Percentiles rank a stretch among this genome's conserved stretches.
These are phyloP conservation scores for Epinotia demarniana DNA, from an alignment of 2,888 invertebrate species.

Conservation along the genomic window DNA sequence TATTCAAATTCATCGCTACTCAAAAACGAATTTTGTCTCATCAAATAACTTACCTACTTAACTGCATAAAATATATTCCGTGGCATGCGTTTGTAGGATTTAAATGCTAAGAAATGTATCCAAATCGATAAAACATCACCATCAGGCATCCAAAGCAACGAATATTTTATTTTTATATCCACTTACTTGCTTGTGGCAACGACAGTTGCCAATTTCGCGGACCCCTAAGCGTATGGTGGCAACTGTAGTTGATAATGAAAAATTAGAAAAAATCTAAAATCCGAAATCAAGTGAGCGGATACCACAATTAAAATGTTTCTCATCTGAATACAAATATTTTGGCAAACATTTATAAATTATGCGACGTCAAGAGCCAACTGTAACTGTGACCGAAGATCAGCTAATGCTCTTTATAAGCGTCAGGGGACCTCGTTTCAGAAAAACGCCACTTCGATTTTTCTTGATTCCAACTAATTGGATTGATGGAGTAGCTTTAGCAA, in stretches of 20 bases:
- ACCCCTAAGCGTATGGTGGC: too few species aligned
- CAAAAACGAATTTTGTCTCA: conserved; percentile 45
- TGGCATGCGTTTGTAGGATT: conserved; percentile 23
- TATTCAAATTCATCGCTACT: conserved; percentile 52
- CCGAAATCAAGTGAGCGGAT: too few species aligned
- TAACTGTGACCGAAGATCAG: conserved; percentile 18
- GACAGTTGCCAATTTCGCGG: too few species aligned
- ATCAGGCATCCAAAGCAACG: neutral
- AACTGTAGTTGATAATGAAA: too few species aligned
- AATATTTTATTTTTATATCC: neutral
- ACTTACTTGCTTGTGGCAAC: too few species aligned
- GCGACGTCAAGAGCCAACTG: neutral
- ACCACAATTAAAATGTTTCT: neutral
- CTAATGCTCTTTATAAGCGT: conserved; percentile 27
- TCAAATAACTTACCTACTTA: conserved; percentile 31
- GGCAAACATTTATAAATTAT: conserved; percentile 10
- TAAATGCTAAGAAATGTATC: neutral
- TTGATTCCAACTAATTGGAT: conserved; percentile 73
- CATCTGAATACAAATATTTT: conserved; percentile 1
- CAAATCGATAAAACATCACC: neutral
- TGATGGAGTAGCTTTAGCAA: conserved; percentile 72
- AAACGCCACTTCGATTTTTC: conserved; percentile 60
- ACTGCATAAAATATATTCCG: conserved; percentile 38
- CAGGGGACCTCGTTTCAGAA: conserved; percentile 36
- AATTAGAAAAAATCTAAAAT: too few species aligned